Percentiles rank a stretch among this genome's conserved stretches.
Evolutionary conservation across 2,113 vertebrate genomes (phyloP).

Genomic region (Alligator sinensis): DNA sequence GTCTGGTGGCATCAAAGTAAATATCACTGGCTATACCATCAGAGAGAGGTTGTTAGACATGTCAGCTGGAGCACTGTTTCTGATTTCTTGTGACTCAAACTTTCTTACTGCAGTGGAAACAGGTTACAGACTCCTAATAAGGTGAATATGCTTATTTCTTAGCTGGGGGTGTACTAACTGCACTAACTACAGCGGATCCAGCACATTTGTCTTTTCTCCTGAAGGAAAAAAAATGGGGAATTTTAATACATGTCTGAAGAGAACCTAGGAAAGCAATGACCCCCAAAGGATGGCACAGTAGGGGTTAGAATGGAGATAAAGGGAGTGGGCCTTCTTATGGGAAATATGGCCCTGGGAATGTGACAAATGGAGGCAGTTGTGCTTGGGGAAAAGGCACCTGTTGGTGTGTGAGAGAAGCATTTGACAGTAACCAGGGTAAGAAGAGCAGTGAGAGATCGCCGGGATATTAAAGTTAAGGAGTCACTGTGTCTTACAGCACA

Average conservation of each 20-base stretch:
- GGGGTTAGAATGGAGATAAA: neutral
- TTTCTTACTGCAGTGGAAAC: neutral
- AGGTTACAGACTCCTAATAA: neutral
- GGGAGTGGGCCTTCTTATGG: neutral
- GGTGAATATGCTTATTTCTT: neutral
- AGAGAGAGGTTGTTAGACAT: no score
- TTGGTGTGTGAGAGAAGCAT: neutral
- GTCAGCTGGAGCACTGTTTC: neutral
- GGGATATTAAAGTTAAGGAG: neutral
- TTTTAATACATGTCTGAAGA: neutral
- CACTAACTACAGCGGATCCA: rapidly evolving
- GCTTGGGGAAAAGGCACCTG: rapidly evolving
- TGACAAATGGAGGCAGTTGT: neutral
- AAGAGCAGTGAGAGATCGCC: rapidly evolving
- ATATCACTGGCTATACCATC: neutral
- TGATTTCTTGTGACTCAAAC: neutral
- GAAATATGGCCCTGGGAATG: neutral
- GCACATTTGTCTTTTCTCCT: neutral
- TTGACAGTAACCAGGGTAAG: neutral
- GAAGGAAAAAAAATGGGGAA: neutral
- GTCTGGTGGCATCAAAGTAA: neutral
- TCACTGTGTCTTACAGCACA: neutral
- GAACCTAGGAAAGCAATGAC: neutral
- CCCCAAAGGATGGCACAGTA: neutral
- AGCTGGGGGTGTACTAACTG: neutral